Percentiles rank a stretch among this genome's conserved stretches.
Evolutionary conservation across 2,888 invertebrate species (phyloP).

Genomic region (Cheilosia vulpina): DNA sequence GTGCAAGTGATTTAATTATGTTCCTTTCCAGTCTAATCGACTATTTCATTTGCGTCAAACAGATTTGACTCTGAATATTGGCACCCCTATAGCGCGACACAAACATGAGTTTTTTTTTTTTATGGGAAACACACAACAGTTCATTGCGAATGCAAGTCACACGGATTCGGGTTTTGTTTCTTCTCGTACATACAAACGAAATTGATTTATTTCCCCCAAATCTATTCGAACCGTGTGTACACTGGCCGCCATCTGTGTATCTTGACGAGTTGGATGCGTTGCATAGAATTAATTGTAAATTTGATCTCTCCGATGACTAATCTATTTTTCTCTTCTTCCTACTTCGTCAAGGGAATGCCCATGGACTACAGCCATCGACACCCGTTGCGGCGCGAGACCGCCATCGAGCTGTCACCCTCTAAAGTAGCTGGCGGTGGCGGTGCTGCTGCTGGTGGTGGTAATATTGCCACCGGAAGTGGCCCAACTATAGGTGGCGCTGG

Average conservation of each 20-base stretch:
- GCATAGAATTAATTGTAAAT: conserved; percentile 43
- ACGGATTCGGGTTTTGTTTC: not conserved
- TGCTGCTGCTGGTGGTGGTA: conserved; percentile 77
- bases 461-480: conserved; percentile 68
- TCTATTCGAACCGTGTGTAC: not conserved
- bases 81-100: too few relatives aligned
- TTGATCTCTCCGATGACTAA: conserved; percentile 46
- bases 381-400: conserved; percentile 82
- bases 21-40: too few relatives aligned
- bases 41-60: too few relatives aligned
- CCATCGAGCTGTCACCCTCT: conserved; percentile 83
- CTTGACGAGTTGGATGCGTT: conserved; percentile 24
- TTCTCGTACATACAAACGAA: not conserved
- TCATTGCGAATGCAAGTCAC: not conserved
- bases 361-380: conserved; percentile 82
- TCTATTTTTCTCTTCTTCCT: conserved; percentile 25
- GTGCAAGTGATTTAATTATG: too few relatives aligned
- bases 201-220: not conserved
- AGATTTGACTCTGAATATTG: too few relatives aligned
- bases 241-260: not conserved
- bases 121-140: too few relatives aligned
- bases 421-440: conserved; percentile 79
- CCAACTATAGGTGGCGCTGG: conserved; percentile 70
- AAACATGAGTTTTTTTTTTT: too few relatives aligned
- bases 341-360: conserved; percentile 79